These are phyloP conservation scores for Cerceris ruficornis DNA, from an alignment of 2,888 invertebrate species.

Conservation along the genomic window DNA sequence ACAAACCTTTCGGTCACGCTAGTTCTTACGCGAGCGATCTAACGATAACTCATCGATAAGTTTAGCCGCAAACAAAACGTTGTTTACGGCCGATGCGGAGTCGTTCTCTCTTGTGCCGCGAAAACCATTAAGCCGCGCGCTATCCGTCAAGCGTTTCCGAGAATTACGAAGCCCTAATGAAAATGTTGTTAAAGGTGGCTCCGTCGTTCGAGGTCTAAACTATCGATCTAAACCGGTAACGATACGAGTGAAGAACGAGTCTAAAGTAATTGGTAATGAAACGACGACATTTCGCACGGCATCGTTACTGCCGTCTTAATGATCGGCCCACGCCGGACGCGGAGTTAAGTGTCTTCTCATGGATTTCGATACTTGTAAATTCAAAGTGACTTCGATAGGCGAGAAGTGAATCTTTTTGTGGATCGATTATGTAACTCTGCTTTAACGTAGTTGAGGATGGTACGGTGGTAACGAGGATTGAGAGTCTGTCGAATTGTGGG, in stretches of 20 bases:
- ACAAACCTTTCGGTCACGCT: slow-evolving; percentile 63
- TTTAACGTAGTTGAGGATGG: no score
- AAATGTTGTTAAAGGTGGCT: slow-evolving; percentile 26
- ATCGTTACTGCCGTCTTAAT: slow-evolving; percentile 5
- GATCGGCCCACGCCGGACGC: slow-evolving; percentile 16
- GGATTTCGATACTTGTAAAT: background rate
- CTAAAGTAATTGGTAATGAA: slow-evolving; percentile 16
- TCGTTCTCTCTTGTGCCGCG: background rate
- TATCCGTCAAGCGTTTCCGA: background rate
- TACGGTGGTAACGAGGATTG: no score
- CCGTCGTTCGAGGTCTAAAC: slow-evolving; percentile 17
- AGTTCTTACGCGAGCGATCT: slow-evolving; percentile 55
- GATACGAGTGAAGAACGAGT: slow-evolving; percentile 7
- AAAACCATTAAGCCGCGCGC: slow-evolving; percentile 10
- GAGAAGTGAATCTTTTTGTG: slow-evolving; percentile 9
- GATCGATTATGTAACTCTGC: background rate
- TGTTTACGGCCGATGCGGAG: slow-evolving; percentile 42
- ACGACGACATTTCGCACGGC: slow-evolving; percentile 31
- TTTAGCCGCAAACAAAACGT: slow-evolving; percentile 48
- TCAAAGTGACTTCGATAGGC: background rate
- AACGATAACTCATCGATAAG: slow-evolving; percentile 54
- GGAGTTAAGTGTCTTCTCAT: slow-evolving; percentile 4
- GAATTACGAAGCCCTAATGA: slow-evolving; percentile 20
- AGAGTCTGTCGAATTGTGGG: no score
- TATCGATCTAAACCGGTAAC: slow-evolving; percentile 47